These are phyloP conservation scores for Caenorhabditis parvicauda DNA, from an alignment of 2,888 invertebrate genomes.

Conservation along the genomic window DNA sequence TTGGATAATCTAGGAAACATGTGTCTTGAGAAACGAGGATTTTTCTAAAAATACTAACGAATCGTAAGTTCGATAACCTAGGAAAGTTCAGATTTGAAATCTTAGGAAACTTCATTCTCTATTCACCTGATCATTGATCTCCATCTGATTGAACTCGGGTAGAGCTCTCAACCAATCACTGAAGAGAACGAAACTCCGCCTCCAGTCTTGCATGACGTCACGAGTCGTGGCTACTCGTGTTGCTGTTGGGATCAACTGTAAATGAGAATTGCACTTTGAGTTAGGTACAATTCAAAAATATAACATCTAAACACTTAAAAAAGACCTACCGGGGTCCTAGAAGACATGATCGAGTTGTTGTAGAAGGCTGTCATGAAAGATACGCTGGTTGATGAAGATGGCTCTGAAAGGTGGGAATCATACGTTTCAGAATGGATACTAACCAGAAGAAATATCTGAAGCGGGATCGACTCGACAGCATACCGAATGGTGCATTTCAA, in stretches of 20 bases:
- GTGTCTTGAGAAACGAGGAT: too few relatives aligned
- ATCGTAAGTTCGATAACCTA: not conserved
- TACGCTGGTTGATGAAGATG: conserved; percentile 14
- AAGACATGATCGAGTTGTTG: conserved; percentile 34
- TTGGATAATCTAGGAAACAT: too few relatives aligned
- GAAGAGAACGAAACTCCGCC: conserved; percentile 49
- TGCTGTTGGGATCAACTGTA: conserved; percentile 41
- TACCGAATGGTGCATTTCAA: conserved; percentile 34
- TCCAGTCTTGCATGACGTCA: conserved; percentile 54
- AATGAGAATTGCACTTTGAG: not conserved
- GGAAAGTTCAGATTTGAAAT: not conserved
- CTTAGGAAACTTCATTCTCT: not conserved
- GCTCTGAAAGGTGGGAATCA: conserved; percentile 6
- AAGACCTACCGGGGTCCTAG: conserved; percentile 24
- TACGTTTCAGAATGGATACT: conserved; percentile 37
- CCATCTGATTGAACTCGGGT: conserved; percentile 45
- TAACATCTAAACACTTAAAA: not conserved
- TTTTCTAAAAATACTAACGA: not conserved
- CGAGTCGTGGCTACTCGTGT: conserved; percentile 35
- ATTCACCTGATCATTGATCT: conserved; percentile 27
- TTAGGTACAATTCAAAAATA: not conserved
- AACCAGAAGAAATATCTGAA: conserved; percentile 34
- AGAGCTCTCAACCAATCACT: conserved; percentile 51
- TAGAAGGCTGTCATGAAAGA: conserved; percentile 45
- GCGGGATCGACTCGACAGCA: conserved; percentile 10